phyloP scores from a whole-genome alignment of 1,140 invertebrate species.

The Riptortus pedestris region DNA sequence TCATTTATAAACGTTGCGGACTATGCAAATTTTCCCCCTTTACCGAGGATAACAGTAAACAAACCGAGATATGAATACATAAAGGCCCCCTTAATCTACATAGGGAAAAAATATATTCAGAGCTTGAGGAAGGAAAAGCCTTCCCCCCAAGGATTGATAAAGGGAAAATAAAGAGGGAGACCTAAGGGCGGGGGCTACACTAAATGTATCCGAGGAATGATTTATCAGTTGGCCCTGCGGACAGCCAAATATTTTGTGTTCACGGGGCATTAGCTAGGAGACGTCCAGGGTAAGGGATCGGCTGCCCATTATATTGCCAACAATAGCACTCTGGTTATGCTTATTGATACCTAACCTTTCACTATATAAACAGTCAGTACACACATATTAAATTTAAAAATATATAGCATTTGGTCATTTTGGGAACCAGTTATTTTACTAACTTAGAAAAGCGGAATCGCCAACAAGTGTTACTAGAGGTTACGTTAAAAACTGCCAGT shows the following conservation, averaged over 20 bases:
- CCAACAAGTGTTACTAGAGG: too few relatives aligned
- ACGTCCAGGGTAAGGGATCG: not conserved
- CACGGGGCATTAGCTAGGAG: not conserved
- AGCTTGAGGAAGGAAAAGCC: not conserved
- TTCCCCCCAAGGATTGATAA: not conserved
- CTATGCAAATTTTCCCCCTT: not conserved
- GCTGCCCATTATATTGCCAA: too few relatives aligned
- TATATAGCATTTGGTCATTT: too few relatives aligned
- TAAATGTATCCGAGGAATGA: not conserved
- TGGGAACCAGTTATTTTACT: too few relatives aligned
- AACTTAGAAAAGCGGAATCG: too few relatives aligned
- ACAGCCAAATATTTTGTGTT: not conserved
- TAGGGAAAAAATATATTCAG: not conserved
- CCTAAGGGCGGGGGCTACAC: not conserved
- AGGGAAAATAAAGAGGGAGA: not conserved
- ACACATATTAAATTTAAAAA: too few relatives aligned
- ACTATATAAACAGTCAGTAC: too few relatives aligned
- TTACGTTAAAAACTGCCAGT: too few relatives aligned
- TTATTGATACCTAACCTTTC: too few relatives aligned
- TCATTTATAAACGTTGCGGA: not conserved
- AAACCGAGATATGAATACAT: not conserved
- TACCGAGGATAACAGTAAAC: not conserved
- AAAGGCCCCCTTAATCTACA: not conserved
- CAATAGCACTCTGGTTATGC: too few relatives aligned
- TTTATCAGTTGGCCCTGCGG: not conserved